Evolutionary conservation across 1,140 invertebrate genomes (phyloP).

Genomic region (Macrosteles quadrilineatus): DNA sequence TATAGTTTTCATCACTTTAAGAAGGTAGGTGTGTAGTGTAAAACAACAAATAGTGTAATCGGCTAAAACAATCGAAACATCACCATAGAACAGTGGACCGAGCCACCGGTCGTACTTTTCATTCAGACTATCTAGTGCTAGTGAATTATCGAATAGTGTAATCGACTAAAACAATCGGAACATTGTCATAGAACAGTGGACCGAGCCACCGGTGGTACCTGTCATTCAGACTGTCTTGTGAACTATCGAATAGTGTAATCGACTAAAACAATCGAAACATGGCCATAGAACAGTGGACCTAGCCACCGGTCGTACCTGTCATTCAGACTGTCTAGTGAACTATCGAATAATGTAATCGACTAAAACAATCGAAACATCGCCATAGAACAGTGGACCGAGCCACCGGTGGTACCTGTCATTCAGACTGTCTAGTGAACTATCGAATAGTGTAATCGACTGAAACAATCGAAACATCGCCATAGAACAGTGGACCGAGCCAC

Average conservation of each 20-base stretch:
- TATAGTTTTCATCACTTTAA: too few species aligned
- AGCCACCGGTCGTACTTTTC: background rate
- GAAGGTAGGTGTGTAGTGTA: too few species aligned
- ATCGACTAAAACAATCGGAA: background rate
- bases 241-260: too few species aligned
- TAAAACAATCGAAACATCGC: background rate
- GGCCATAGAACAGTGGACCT: slow-evolving; percentile 11
- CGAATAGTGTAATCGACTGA: too few species aligned
- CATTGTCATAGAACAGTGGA: background rate
- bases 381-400: background rate
- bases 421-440: slow-evolving; percentile 4
- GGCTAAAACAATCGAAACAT: background rate
- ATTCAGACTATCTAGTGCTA: slow-evolving; percentile 4
- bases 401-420: background rate
- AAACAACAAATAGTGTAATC: too few species aligned
- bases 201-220: background rate
- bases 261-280: background rate
- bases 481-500: slow-evolving; percentile 16
- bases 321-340: slow-evolving; percentile 13
- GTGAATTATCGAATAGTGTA: too few species aligned
- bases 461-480: background rate
- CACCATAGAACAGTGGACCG: background rate
- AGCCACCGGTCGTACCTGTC: slow-evolving; percentile 14
- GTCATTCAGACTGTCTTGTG: slow-evolving; percentile 7
- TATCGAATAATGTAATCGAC: too few species aligned